Base-by-base conservation (phyloP, 2,113 vertebrate species). In the Cromileptes altivelis region DNA sequence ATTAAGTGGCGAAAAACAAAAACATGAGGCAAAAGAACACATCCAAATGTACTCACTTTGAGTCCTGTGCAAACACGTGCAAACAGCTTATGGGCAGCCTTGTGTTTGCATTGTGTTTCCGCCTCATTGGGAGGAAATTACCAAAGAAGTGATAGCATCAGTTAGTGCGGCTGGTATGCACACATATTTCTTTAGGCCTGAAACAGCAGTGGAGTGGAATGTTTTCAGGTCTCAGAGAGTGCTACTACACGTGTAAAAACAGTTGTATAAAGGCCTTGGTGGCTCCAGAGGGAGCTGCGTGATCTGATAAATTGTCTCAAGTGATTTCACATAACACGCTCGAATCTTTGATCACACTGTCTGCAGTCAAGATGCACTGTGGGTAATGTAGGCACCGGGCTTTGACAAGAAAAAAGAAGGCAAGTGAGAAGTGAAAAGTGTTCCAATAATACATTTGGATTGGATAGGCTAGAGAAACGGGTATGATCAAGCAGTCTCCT, bases 71-170 rank as follows among this genome's bases (percentile, higher is more conserved):
- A 64, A 40, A 70, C 65, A 33, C 6, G 27, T 79, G 64, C 42
- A 52, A 52, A 63, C 58, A 71, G 55, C 27, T 42, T 58, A 8
- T 21, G 21, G 49, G 57, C 25, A 12, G 58, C 9, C n/a, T 9
- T 76, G 56, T 40, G 45, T 62, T 73, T 69, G 40, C 23, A 19
- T 52, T 13, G 64, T 23, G 23, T 72, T 91, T 85, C 81, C 40
- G 62, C 50, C 76, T 87, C 80, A 85, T 79, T 87, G 67, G 73
- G 62, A 74, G 68, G 33, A 90, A 87, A 89, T 78, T 1, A 69
- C 61, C 78, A 30, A 40, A 67, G 30, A 53, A 30, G 27, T 50
- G 82, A 87, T 74, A 82, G 61, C 17, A 87, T 86, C 75, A 55
- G 56, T 72, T 45, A 19, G 60, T 68, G 1, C 21, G 17, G 72